Base-by-base conservation (phyloP, 2,797 vertebrate species). In the Pipistrellus pipistrellus region DNA sequence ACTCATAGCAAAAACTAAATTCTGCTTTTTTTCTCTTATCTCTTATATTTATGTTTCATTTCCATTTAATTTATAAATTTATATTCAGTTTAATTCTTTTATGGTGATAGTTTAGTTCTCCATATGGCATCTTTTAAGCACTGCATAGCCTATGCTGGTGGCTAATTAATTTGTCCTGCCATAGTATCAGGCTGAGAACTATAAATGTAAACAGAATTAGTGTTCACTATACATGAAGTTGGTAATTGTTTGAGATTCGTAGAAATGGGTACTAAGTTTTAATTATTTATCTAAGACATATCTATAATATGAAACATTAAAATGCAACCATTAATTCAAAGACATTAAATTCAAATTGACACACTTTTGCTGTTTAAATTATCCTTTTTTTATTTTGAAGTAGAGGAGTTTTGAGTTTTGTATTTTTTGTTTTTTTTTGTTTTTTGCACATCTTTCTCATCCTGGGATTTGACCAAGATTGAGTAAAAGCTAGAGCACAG, bases 391-490 rank as follows among this genome's bases (percentile, higher is more conserved):
- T 93, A 80, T n/a, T 93, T 93, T 93, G 90, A 20, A 85, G 32
- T 73, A 57, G 27, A 94, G 15, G 30, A 95, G 18, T 77, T 77
- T 44, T 94, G 66, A 85, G 44, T 90, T 90, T 95, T 62, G n/a
- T 41, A 41, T 46, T 46, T 90, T 90, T 95, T 62, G 35, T 91
- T 95, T 96, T 96, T 48, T 88, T 90, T 95, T 62, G 35, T 91
- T 95, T 96, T 96, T 96, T 85, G 57, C 85, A 90, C 55, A 90
- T 90, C 32, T 95, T 46, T 82, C 71, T 85, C 41, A 81, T 85
- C 76, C 87, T 96, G 90, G 64, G 64, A 55, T 91, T 93, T 96
- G 53, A 96, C 57, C 85, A 97, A 96, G 59, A 83, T 6, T 95
- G 82, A 95, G 59, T 92, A 87, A 94, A 97, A 96, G 77, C 46